These are phyloP conservation scores for Calonectris borealis DNA, from an alignment of 2,113 vertebrate species.

Conservation along the genomic window DNA sequence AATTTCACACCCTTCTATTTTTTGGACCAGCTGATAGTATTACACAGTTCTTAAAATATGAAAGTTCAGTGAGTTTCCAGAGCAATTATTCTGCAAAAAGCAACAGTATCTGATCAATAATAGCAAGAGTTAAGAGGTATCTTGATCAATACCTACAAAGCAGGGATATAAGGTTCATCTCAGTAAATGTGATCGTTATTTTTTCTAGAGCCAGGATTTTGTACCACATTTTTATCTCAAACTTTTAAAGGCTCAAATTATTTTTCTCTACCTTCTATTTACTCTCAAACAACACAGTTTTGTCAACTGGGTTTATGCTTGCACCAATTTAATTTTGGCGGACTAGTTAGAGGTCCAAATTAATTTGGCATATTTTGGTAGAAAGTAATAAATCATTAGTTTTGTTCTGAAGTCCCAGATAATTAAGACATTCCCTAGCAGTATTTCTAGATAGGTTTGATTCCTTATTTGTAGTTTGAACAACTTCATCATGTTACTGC, in stretches of 20 bases:
- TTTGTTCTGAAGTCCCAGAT: neutral
- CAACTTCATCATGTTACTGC: neutral
- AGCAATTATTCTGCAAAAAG: neutral
- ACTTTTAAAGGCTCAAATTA: neutral
- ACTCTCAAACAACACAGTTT: neutral
- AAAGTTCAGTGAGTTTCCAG: neutral
- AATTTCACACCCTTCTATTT: neutral
- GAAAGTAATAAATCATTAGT: neutral
- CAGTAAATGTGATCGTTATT: neutral
- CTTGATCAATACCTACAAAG: neutral
- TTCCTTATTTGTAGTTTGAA: neutral
- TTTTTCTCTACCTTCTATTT: neutral
- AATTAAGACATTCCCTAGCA: neutral
- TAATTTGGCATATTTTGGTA: neutral
- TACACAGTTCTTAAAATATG: neutral
- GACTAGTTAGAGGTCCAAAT: neutral
- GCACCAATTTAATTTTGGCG: neutral
- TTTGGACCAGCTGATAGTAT: neutral
- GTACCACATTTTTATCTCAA: neutral
- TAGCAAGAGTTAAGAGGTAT: neutral
- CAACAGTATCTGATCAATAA: neutral
- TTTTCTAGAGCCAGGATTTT: neutral
- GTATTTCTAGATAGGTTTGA: neutral
- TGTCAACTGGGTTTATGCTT: neutral
- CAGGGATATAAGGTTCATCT: neutral